phyloP scores from a whole-genome alignment of 1,140 invertebrate genomes.

The Scaptomyza hsui region DNA sequence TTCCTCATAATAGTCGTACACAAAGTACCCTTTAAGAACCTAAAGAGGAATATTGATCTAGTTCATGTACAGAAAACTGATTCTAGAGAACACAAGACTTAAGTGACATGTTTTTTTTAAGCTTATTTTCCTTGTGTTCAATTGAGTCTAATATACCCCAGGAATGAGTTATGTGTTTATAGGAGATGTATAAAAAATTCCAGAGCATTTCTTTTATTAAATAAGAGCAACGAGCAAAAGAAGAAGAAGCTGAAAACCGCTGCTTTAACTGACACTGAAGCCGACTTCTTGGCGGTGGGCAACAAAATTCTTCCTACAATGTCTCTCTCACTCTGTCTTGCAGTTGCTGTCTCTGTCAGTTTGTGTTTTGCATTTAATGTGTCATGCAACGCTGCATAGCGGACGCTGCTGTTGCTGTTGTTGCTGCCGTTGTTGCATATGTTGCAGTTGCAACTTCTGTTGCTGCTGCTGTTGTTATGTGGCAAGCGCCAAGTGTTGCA shows the following conservation, averaged over 20 bases:
- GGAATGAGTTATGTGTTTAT: not conserved
- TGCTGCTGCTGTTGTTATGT: conserved; percentile 72
- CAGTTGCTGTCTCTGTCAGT: conserved; percentile 7
- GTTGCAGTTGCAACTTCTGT: conserved; percentile 70
- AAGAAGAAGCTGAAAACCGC: conserved; percentile 34
- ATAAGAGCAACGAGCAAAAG: conserved; percentile 57
- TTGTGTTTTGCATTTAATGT: conserved; percentile 76
- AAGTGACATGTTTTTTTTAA: no score
- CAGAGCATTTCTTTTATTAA: conserved; percentile 74
- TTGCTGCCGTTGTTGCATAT: conserved; percentile 64
- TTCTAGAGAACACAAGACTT: no score
- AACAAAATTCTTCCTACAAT: conserved; percentile 29
- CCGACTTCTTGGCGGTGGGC: conserved; percentile 38
- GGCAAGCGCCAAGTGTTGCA: conserved; percentile 81
- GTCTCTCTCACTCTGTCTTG: conserved; percentile 20
- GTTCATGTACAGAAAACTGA: no score
- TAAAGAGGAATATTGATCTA: not conserved
- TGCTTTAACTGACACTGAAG: conserved; percentile 22
- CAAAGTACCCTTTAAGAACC: conserved; percentile 4
- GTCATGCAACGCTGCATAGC: conserved; percentile 77
- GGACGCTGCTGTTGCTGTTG: conserved; percentile 35
- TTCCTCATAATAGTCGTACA: not conserved
- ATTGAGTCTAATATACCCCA: not conserved
- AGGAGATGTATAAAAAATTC: conserved; percentile 57
- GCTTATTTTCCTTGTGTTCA: no score